Evolutionary conservation across 2,113 vertebrate species (phyloP).

Genomic region (Notechis scutatus): DNA sequence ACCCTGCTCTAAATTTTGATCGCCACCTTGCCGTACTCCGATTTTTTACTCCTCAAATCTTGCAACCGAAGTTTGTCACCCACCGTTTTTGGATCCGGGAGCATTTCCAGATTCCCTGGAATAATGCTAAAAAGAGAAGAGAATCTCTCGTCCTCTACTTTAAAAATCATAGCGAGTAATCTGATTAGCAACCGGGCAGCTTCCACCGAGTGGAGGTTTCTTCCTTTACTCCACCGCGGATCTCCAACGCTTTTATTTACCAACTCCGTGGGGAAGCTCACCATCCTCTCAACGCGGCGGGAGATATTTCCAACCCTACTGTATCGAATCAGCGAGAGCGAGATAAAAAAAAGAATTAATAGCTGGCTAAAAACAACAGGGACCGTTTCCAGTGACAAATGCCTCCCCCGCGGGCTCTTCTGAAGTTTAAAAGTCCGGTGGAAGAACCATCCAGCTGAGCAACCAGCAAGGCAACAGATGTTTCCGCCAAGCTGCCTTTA

Average conservation of each 20-base stretch:
- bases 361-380: neutral
- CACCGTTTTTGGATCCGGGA: neutral
- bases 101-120: neutral
- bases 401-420: neutral
- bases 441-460: neutral
- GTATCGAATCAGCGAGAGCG: neutral
- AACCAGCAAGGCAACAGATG: neutral
- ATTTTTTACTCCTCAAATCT: neutral
- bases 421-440: neutral
- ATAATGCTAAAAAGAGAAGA: neutral
- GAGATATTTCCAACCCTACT: neutral
- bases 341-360: neutral
- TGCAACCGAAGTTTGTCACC: neutral
- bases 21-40: neutral
- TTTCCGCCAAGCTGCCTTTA: neutral
- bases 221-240: neutral
- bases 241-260: neutral
- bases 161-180: neutral
- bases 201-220: neutral
- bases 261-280: neutral
- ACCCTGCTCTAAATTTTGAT: neutral
- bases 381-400: neutral
- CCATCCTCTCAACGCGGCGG: neutral
- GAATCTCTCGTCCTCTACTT: neutral
- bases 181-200: neutral